Base-by-base conservation (phyloP, 2,797 vertebrate genomes). In the Sebastes dallii region DNA sequence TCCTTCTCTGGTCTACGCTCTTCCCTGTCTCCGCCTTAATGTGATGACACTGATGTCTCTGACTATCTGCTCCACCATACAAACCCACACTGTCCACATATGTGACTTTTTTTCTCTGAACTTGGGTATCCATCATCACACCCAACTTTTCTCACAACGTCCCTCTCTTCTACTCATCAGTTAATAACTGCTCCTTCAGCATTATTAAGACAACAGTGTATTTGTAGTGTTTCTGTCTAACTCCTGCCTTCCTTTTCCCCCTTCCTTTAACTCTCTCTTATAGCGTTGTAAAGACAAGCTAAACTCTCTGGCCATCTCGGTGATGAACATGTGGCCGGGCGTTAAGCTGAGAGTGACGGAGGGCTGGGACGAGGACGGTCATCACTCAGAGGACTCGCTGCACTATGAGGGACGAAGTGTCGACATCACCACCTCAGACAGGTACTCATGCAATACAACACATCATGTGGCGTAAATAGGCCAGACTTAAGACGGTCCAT, bases 271-370 rank as follows among this genome's bases (percentile, higher is more conserved):
- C 32, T 66, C 30, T 60, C 12, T 60, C 91, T 46, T 46, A 46
- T 46, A 99, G 99, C 98, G 98, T 75, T 99, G 99, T 88, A 99
- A 99, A 92, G 98, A 99, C 93, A 98, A 98, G 89, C 91, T 99
- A 82, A 99, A 99, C 91, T 98, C 98, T 1, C 91, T 99, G 94
- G 99, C 99, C 86, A 99, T 99, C 93, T 99, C 98, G 0, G 99
- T 99, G 86, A 99, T 99, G 99, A 99, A 99, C 94, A 97, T 99
- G 96, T 99, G 99, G 99, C 98, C 98, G 0, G 97, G 97, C 0
- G 96, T 99, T 87, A 99, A 99, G 94, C 96, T 99, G 89, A 95
- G 98, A 27, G 98, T 99, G 91, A 99, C 99, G 0, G 99, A 99
- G 89, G 98, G 98, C 91, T 99, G 99, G 98, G 99, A 99, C 3